Evolutionary conservation across 2,888 invertebrate species (phyloP).

Genomic region (Sycophila texana): DNA sequence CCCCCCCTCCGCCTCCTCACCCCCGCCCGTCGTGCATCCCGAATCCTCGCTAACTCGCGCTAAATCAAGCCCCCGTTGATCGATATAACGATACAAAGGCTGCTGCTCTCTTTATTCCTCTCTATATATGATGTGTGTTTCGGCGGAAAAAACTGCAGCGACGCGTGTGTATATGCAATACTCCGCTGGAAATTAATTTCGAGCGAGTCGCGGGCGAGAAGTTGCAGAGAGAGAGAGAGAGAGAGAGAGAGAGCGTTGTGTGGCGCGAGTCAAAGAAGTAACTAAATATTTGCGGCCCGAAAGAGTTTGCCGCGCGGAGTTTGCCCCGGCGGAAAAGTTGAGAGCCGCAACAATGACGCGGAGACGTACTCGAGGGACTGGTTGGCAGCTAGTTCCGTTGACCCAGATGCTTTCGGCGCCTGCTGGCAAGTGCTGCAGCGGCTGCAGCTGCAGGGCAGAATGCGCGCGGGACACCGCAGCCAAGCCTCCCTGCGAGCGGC

Average conservation of each 20-base stretch:
- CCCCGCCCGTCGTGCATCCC: no score
- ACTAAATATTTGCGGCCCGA: neutral
- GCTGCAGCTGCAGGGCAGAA: neutral
- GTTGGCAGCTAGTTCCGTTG: slow-evolving; percentile 42
- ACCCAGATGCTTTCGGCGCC: slow-evolving; percentile 36
- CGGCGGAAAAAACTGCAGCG: neutral
- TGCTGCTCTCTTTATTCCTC: no score
- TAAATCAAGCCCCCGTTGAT: no score
- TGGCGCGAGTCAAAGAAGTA: neutral
- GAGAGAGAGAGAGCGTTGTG: no score
- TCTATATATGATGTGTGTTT: no score
- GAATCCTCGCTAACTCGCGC: no score
- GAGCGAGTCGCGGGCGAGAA: no score
- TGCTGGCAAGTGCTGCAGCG: neutral
- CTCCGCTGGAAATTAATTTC: neutral
- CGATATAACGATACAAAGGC: no score
- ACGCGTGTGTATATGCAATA: no score
- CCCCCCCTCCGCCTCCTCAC: no score
- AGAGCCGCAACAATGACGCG: slow-evolving; percentile 13
- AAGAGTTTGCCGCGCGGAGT: neutral
- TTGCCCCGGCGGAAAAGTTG: neutral
- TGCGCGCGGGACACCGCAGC: neutral
- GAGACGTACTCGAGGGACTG: slow-evolving; percentile 15
- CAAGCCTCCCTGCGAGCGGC: neutral
- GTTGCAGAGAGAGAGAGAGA: no score